Conservation (phyloP, 2,113 vertebrate species). For the Phodopus roborovskii region DNA sequence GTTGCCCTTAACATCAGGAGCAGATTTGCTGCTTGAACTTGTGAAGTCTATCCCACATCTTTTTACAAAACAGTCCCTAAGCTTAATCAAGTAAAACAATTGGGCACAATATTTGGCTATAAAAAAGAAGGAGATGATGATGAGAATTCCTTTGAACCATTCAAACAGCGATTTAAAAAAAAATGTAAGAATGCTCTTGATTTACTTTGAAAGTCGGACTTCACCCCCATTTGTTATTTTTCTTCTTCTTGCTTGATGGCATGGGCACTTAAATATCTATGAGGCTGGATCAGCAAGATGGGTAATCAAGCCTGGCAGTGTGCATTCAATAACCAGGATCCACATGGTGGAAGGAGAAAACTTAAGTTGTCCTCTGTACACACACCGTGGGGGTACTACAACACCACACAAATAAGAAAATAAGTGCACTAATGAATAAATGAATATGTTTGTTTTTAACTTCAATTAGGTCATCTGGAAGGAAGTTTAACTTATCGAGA, state of each 20-base stretch:
- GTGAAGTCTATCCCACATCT: conserved; percentile 75
- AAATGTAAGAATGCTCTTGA: not conserved
- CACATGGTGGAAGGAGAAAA: not conserved
- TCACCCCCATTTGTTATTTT: not conserved
- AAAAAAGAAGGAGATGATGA: not conserved
- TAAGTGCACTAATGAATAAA: not conserved
- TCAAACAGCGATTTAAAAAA: not conserved
- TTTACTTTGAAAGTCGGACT: not conserved
- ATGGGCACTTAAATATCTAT: not conserved
- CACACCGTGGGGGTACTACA: not conserved
- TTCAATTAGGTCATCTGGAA: not conserved
- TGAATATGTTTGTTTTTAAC: not conserved
- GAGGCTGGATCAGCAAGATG: not conserved
- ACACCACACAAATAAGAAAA: not conserved
- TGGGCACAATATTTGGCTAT: conserved; percentile 86
- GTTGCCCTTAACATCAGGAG: conserved; percentile 81
- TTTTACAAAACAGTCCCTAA: conserved; percentile 87
- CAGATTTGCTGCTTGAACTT: conserved; percentile 73
- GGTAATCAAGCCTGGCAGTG: not conserved
- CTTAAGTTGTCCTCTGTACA: not conserved
- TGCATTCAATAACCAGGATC: not conserved
- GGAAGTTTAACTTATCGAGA: not conserved
- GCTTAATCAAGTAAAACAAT: conserved; percentile 84
- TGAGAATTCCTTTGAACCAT: not conserved
- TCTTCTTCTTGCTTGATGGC: not conserved